These are phyloP conservation scores for Ptilorrhoa leucosticta DNA, from an alignment of 2,113 vertebrate species.

Conservation along the genomic window DNA sequence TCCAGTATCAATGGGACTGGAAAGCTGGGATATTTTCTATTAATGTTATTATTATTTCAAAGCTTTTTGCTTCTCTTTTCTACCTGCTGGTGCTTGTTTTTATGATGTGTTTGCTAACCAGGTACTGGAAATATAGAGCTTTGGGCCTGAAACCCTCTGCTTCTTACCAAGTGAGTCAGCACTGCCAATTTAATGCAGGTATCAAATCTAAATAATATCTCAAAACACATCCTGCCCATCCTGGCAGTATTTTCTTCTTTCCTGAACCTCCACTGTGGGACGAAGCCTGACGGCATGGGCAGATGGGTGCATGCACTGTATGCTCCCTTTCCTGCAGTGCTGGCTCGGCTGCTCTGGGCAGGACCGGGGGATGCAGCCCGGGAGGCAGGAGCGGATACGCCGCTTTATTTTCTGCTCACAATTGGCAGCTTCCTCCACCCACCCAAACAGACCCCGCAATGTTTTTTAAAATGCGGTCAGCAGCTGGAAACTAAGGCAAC, in stretches of 20 bases:
- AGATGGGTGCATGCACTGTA: neutral
- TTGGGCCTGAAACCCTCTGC: neutral
- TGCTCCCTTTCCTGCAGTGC: neutral
- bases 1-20: neutral
- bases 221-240: neutral
- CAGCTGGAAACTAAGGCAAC: slow-evolving; percentile 67
- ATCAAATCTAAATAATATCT: neutral
- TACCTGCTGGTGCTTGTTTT: neutral
- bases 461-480: slow-evolving; percentile 65
- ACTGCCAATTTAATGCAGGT: rapidly evolving
- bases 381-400: neutral
- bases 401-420: slow-evolving; percentile 34
- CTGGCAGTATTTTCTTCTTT: neutral
- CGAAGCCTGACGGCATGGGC: rapidly evolving
- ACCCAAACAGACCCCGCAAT: slow-evolving; percentile 35
- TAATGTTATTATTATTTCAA: neutral
- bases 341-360: neutral
- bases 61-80: neutral
- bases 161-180: neutral
- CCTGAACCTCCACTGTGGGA: neutral
- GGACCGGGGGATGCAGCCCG: neutral
- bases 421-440: slow-evolving; percentile 48
- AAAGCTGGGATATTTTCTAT: neutral
- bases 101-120: neutral
- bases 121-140: neutral